These are phyloP conservation scores for Cyclophora albipunctata DNA, from an alignment of 2,888 invertebrate species.

Conservation along the genomic window DNA sequence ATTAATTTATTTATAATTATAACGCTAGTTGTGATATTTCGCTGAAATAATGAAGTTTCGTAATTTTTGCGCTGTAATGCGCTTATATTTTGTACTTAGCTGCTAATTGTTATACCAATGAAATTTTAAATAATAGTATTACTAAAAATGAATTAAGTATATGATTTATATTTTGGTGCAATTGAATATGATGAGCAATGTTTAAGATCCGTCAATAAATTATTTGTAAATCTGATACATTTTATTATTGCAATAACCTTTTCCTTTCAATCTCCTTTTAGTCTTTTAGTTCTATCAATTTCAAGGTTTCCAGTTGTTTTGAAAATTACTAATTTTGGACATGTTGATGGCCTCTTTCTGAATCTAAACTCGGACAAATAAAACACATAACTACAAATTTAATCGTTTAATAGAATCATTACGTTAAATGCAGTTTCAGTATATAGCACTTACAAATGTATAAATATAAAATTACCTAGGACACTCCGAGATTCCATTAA, in stretches of 20 bases:
- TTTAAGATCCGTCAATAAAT: slow-evolving; percentile 14
- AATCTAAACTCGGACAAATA: background rate
- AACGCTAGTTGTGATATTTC: background rate
- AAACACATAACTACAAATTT: slow-evolving; percentile 11
- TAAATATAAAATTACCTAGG: slow-evolving; percentile 25
- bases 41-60: slow-evolving; percentile 19
- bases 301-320: no score
- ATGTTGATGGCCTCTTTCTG: no score
- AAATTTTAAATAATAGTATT: slow-evolving; percentile 30
- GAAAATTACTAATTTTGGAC: no score
- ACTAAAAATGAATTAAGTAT: slow-evolving; percentile 13
- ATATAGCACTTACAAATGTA: slow-evolving; percentile 48
- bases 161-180: slow-evolving; percentile 16
- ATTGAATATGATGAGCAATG: slow-evolving; percentile 8
- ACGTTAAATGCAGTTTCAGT: slow-evolving; percentile 58
- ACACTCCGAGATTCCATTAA: slow-evolving; percentile 17
- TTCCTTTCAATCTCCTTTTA: background rate
- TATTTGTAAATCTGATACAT: slow-evolving; percentile 9
- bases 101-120: slow-evolving; percentile 33
- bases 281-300: no score
- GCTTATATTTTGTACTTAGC: slow-evolving; percentile 22
- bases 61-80: slow-evolving; percentile 24
- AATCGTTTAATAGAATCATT: slow-evolving; percentile 15
- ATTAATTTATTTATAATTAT: no score
- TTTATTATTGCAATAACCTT: background rate